Conservation (phyloP, 2,113 vertebrate genomes). For the Psettodes erumei region DNA sequence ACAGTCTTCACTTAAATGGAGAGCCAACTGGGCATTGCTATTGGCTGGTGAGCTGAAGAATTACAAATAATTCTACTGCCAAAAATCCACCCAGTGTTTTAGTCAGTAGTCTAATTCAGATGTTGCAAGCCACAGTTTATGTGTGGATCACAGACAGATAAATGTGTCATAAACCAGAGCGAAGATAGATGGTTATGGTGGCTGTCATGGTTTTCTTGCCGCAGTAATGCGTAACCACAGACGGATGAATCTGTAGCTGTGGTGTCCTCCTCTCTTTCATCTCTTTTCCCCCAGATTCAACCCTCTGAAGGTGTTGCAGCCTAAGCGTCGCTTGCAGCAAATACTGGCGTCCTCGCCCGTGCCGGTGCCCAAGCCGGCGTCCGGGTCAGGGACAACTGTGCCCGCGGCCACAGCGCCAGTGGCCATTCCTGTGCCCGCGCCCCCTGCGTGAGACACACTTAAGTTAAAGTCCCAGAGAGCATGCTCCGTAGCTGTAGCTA, state of each 20-base stretch:
- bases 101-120: not conserved
- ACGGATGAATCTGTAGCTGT: slow-evolving; percentile 41
- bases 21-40: not conserved
- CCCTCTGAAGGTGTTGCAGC: slow-evolving; percentile 84
- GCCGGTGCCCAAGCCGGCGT: slow-evolving; percentile 59
- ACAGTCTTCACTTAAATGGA: not conserved
- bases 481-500: slow-evolving; percentile 61
- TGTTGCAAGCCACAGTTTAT: not conserved
- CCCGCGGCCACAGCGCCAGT: slow-evolving; percentile 39
- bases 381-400: slow-evolving; percentile 26
- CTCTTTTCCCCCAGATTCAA: slow-evolving; percentile 84
- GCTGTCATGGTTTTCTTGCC: not conserved
- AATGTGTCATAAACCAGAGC: not conserved
- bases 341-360: slow-evolving; percentile 76
- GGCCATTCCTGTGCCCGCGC: slow-evolving; percentile 63
- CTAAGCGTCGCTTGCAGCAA: slow-evolving; percentile 84
- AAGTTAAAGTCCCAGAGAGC: slow-evolving; percentile 66
- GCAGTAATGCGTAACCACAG: slow-evolving; percentile 10
- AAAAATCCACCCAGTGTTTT: not conserved
- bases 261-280: slow-evolving; percentile 68
- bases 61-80: not conserved
- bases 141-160: not conserved
- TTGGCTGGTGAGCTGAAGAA: slow-evolving; percentile 2
- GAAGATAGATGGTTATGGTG: not conserved
- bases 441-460: slow-evolving; percentile 80